Conservation (phyloP, 1,140 invertebrate species). For the Caenorhabditis latens region DNA sequence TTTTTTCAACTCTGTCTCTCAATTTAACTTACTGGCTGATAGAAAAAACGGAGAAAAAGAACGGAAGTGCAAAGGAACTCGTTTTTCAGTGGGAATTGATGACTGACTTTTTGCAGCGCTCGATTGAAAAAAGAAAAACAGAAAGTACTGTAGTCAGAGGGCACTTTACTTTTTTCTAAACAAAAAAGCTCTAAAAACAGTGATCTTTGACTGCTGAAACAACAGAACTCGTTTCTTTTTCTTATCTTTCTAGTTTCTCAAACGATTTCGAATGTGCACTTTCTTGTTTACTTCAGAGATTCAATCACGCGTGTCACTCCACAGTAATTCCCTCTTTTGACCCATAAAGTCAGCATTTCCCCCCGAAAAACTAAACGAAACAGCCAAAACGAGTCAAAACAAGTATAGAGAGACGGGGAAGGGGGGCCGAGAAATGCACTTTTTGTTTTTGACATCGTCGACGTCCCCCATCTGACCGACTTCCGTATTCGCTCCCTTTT, state of each 20-base stretch:
- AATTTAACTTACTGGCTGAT: conserved; percentile 2
- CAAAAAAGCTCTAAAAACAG: too few relatives aligned
- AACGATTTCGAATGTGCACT: too few relatives aligned
- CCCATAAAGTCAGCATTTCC: too few relatives aligned
- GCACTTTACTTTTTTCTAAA: too few relatives aligned
- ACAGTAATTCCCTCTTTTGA: too few relatives aligned
- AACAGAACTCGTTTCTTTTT: too few relatives aligned
- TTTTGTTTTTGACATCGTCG: conserved; percentile 42
- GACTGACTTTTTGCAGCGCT: background rate
- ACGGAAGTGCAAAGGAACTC: conserved; percentile 21
- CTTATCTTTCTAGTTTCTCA: too few relatives aligned
- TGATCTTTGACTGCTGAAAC: too few relatives aligned
- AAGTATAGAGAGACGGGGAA: background rate
- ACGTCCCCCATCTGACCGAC: conserved; percentile 49
- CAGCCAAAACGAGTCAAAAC: background rate
- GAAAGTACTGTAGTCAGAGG: background rate
- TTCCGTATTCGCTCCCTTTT: conserved; percentile 23
- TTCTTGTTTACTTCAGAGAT: too few relatives aligned
- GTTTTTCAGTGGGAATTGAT: conserved; percentile 11
- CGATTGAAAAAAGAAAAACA: background rate
- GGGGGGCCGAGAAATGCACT: conserved; percentile 16
- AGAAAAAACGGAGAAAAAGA: conserved; percentile 5
- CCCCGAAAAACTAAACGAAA: background rate
- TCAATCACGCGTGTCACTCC: too few relatives aligned
- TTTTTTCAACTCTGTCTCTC: background rate